Percentiles rank a stretch among this genome's conserved stretches.
Evolutionary conservation across 2,797 vertebrate genomes (phyloP).

Genomic region (Pseudopleuronectes americanus): DNA sequence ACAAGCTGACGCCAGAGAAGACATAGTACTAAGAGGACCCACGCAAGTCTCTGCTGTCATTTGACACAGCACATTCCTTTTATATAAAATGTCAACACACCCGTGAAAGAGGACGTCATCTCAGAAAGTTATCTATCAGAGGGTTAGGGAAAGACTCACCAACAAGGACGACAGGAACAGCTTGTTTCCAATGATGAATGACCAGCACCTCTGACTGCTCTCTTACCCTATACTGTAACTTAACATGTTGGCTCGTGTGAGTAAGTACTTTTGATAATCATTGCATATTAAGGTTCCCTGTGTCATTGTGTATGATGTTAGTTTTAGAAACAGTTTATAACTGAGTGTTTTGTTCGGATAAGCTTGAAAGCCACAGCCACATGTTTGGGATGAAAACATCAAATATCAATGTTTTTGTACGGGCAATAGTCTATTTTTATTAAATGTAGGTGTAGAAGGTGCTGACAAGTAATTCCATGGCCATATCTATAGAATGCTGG

Average conservation of each 20-base stretch:
- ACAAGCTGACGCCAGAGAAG: slow-evolving; percentile 73
- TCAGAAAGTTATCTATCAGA: slow-evolving; percentile 13
- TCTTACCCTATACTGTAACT: slow-evolving; percentile 21
- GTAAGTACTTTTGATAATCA: slow-evolving; percentile 47
- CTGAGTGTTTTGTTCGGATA: slow-evolving; percentile 32
- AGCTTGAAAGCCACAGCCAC: slow-evolving; percentile 3
- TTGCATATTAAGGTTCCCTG: slow-evolving; percentile 37
- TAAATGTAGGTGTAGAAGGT: slow-evolving; percentile 7
- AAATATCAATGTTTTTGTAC: slow-evolving; percentile 1
- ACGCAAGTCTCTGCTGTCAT: slow-evolving; percentile 17
- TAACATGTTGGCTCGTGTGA: slow-evolving; percentile 39
- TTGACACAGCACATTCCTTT: slow-evolving; percentile 44
- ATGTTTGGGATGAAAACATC: neutral
- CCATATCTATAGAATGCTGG: slow-evolving; percentile 23
- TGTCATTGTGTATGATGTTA: slow-evolving; percentile 38
- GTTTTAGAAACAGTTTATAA: slow-evolving; percentile 24
- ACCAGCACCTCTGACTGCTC: slow-evolving; percentile 19
- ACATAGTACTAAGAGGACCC: slow-evolving; percentile 60
- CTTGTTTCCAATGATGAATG: slow-evolving; percentile 16
- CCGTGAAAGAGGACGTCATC: slow-evolving; percentile 7
- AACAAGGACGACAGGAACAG: neutral
- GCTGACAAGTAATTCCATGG: slow-evolving; percentile 6
- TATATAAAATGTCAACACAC: slow-evolving; percentile 9
- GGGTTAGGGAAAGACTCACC: neutral
- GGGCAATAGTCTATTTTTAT: slow-evolving; percentile 46